phyloP scores from a whole-genome alignment of 2,797 vertebrate species.

The Mormyrus hasselquistii region DNA sequence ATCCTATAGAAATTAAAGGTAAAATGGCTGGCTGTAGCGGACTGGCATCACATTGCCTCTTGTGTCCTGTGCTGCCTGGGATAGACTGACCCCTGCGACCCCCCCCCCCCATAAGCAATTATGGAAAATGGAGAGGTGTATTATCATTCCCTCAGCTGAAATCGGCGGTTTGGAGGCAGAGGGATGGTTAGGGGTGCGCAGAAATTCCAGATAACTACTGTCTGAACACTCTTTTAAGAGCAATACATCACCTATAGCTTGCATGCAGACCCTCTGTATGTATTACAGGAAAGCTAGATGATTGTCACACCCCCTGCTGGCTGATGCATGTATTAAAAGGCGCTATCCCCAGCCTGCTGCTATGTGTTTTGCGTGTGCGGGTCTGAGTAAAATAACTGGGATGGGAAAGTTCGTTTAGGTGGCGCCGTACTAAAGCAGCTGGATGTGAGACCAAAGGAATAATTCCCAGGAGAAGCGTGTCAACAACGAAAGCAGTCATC shows the following conservation, averaged over 20 bases:
- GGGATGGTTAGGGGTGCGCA: not conserved
- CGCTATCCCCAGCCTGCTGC: not conserved
- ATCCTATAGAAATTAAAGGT: not conserved
- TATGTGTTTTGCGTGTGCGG: not conserved
- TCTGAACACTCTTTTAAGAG: not conserved
- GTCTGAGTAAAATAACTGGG: not conserved
- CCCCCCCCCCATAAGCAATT: not conserved
- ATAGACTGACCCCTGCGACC: not conserved
- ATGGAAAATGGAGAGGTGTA: not conserved
- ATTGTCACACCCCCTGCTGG: not conserved
- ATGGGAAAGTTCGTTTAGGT: not conserved
- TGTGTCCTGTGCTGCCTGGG: not conserved
- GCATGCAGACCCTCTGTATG: not conserved
- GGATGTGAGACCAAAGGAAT: not conserved
- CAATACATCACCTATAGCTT: not conserved
- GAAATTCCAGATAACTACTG: not conserved
- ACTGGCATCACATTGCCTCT: not conserved
- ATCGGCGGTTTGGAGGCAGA: not conserved
- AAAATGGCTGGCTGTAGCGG: not conserved
- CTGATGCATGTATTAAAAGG: not conserved
- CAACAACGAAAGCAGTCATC: not conserved
- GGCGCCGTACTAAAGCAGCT: not conserved
- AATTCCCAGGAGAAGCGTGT: not conserved
- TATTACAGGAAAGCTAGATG: not conserved
- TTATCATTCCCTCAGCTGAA: not conserved